Conservation (phyloP, 2,888 invertebrate genomes). For the Epirrhoe tristata region DNA sequence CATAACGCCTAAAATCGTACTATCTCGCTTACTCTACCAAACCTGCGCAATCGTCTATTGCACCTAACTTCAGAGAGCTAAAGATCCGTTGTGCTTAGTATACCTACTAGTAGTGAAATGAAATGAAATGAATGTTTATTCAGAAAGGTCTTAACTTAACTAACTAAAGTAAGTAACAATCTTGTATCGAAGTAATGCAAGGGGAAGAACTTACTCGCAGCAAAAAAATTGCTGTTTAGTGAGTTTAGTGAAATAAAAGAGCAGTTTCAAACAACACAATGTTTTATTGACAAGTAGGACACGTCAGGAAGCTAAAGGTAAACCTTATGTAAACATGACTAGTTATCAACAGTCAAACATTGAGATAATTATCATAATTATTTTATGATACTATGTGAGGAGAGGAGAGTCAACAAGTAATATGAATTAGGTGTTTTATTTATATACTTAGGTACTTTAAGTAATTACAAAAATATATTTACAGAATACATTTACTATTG, state of each 20-base stretch:
- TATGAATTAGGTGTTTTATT: constrained; percentile 25
- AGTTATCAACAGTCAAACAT: constrained; percentile 26
- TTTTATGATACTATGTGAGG: constrained; percentile 1
- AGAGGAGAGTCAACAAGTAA: constrained; percentile 12
- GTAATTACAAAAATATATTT: constrained; percentile 3
- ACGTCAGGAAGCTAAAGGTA: constrained; percentile 12
- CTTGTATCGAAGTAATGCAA: no score
- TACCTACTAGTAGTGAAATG: no score
- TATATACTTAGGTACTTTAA: background rate
- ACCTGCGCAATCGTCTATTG: no score
- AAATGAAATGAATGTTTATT: no score
- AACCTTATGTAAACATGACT: constrained; percentile 33
- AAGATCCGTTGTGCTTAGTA: no score
- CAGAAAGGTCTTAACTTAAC: no score
- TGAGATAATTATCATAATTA: constrained; percentile 7
- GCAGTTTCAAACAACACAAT: constrained; percentile 16
- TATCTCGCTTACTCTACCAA: no score
- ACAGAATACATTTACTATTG: background rate
- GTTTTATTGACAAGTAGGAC: constrained; percentile 19
- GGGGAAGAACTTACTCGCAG: no score
- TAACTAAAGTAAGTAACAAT: no score
- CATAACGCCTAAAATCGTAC: no score
- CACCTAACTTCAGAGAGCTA: no score
- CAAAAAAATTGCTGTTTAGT: no score
- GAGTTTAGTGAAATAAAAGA: constrained; percentile 5